Conservation (phyloP, 2,888 invertebrate species). For the Frankliniella fusca region DNA sequence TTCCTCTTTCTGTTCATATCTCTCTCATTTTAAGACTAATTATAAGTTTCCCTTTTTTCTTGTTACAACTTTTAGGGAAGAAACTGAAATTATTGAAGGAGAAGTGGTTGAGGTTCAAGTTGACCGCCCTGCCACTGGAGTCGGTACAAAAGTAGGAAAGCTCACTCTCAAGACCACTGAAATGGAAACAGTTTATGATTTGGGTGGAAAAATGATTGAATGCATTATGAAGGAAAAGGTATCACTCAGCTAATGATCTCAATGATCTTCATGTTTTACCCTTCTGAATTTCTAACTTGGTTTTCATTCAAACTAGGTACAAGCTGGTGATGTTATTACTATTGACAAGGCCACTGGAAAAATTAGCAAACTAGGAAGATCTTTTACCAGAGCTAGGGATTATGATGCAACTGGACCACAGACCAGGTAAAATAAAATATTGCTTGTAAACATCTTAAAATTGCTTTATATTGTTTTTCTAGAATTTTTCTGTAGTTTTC, state of each 20-base stretch:
- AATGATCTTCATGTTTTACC: neutral
- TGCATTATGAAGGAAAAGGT: conserved; percentile 93
- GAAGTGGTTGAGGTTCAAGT: conserved; percentile 98
- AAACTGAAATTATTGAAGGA: conserved; percentile 97
- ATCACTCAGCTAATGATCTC: neutral
- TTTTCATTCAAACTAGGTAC: conserved; percentile 54
- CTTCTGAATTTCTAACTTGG: neutral
- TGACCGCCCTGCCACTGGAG: conserved; percentile 88
- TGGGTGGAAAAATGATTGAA: conserved; percentile 98
- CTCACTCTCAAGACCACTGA: conserved; percentile 97
- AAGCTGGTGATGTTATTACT: conserved; percentile 94
- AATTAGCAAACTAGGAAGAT: conserved; percentile 83
- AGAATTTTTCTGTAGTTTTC: neutral
- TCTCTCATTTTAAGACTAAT: conserved; percentile 21
- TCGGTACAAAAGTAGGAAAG: conserved; percentile 84
- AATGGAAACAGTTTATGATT: conserved; percentile 99
- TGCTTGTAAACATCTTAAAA: neutral
- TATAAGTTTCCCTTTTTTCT: conserved; percentile 29
- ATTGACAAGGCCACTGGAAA: conserved; percentile 98
- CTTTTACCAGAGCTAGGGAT: conserved; percentile 92
- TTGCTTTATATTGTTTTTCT: neutral
- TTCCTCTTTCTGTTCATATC: conserved; percentile 31
- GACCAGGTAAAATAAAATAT: conserved; percentile 43
- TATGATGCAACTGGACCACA: conserved; percentile 91
- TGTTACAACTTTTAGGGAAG: conserved; percentile 62